Conservation (phyloP, 2,888 invertebrate genomes). For the Acronicta leporina region DNA sequence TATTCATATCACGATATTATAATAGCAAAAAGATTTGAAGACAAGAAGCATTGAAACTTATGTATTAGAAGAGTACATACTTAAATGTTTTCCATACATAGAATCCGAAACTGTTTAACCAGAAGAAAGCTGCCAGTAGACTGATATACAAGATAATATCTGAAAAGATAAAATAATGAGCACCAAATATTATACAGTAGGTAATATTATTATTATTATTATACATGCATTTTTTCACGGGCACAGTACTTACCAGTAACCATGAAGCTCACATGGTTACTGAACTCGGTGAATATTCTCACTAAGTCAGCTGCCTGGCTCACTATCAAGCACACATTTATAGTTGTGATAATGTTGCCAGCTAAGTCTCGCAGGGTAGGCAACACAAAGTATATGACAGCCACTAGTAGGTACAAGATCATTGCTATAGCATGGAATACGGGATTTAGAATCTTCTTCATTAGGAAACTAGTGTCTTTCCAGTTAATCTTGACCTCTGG, state of each 20-base stretch:
- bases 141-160: slow-evolving; percentile 94
- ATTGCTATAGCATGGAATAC: slow-evolving; percentile 93
- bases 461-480: slow-evolving; percentile 92
- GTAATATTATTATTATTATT: too few relatives aligned
- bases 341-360: slow-evolving; percentile 95
- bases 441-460: slow-evolving; percentile 93
- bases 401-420: slow-evolving; percentile 91
- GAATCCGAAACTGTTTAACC: slow-evolving; percentile 95
- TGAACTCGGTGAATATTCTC: slow-evolving; percentile 94
- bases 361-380: slow-evolving; percentile 95
- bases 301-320: slow-evolving; percentile 94
- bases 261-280: slow-evolving; percentile 94
- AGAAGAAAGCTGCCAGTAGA: slow-evolving; percentile 94
- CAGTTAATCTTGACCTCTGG: slow-evolving; percentile 92
- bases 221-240: slow-evolving; percentile 2
- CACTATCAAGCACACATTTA: slow-evolving; percentile 93
- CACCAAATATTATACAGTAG: slow-evolving; percentile 2
- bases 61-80: slow-evolving; percentile 77
- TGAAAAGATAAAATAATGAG: slow-evolving; percentile 72
- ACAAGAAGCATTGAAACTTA: too few relatives aligned
- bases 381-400: slow-evolving; percentile 94
- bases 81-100: slow-evolving; percentile 96
- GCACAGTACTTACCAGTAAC: slow-evolving; percentile 90
- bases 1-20: too few relatives aligned
- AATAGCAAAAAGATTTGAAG: too few relatives aligned